Evolutionary conservation across 2,888 invertebrate species (phyloP), one percentile per base, ranked within the genome.

Genomic region (Megalurothrips usitatus): DNA sequence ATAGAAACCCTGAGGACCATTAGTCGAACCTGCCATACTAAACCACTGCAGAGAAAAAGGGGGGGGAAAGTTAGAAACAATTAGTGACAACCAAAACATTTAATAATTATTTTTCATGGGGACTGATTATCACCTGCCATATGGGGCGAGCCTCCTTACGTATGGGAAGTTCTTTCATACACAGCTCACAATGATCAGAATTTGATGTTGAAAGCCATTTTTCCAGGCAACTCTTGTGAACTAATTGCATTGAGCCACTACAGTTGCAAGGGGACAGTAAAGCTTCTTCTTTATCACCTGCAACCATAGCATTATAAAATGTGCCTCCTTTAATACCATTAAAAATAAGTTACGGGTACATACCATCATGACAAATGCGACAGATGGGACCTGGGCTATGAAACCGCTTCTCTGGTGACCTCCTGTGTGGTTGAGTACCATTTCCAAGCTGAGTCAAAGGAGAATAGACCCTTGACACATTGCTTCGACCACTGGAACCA

Each of bases 231-330:
- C 87, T 87, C 26, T 87, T 85, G 84, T 91, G 91, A 75, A 90
- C 88, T 49, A 89, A 85, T 0, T 89, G 89, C 84, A 90, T 87
- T 6, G 89, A 88, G 2, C 91, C 91, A 80, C 87, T 86, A 85
- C 91, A 91, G 83, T 88, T 86, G 85, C 91, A 91, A 0, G 90
- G 90, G 19, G 90, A 89, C 75, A 90, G 87, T 81, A 91, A 86
- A 81, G 87, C 87, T 82, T 90, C 90, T 34, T 84, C 83, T 49
- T 82, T 83, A n/a, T 87, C 89, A 83, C 86, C 87, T 87, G 82
- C 81, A 78, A 43, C 12, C 12, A 78, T 63, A 80, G n/a, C 49
- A 49, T 47, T 75, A 26, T 1, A 80, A 80, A 49, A 28, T n/a
- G 4, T n/a, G 0, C 43, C 17, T 10, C 19, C 17, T 79, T 80